Conservation (phyloP, 2,113 vertebrate species). For the Cyprinodon tularosa region DNA sequence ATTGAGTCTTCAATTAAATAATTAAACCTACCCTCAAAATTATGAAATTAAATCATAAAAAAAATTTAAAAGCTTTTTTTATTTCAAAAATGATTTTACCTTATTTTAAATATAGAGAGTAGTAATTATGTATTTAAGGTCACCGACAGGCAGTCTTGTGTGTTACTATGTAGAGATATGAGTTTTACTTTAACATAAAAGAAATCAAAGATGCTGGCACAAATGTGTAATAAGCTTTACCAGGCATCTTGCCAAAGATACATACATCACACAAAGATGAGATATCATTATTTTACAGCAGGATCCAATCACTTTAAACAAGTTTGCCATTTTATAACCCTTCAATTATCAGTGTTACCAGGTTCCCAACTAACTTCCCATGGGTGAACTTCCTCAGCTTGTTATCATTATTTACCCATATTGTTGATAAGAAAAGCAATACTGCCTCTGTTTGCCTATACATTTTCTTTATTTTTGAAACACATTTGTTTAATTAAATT, state of each 20-base stretch:
- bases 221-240: neutral
- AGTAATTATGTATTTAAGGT: no score
- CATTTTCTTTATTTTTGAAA: constrained; percentile 31
- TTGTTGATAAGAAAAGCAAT: constrained; percentile 4
- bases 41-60: no score
- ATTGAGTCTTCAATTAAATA: no score
- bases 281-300: neutral
- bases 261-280: neutral
- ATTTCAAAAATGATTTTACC: no score
- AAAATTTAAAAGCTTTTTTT: no score
- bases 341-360: neutral
- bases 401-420: neutral
- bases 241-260: no score
- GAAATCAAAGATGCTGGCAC: neutral
- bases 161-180: neutral
- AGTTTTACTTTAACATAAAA: neutral
- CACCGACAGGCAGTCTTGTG: neutral
- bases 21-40: no score
- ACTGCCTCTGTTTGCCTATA: constrained; percentile 29
- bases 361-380: neutral
- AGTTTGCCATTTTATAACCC: neutral
- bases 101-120: no score
- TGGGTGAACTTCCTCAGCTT: neutral
- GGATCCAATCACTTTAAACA: neutral
- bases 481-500: constrained; percentile 43